Evolutionary conservation across 2,797 vertebrate species (phyloP), one percentile per base, ranked within the genome.

Genomic region (Diplodus puntazzo): DNA sequence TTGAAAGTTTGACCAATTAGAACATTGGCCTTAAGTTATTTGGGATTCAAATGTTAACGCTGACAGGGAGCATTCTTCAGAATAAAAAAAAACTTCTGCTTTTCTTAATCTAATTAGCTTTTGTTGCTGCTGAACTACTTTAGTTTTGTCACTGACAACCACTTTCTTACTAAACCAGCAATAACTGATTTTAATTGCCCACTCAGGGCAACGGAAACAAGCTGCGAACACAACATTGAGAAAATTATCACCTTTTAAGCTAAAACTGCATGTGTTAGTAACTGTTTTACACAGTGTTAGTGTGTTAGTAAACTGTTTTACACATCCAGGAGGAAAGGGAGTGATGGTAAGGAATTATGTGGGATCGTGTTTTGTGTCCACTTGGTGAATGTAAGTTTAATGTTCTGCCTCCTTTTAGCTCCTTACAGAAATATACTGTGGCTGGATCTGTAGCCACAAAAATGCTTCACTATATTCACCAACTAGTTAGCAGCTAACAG

Each of bases 171-270:
- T 7, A 23, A 34, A 54, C 10, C 25, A 25, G 49, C 8, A 46
- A 1, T 11, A 21, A 49, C 11, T 62, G 13, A 1, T 23, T 20
- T 25, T 39, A 49, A 55, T 57, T 69, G 27, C n/a, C 66, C 66
- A 69, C 66, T 42, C 34, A 21, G 43, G 59, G 59, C 66, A 63
- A 34, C 3, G 1, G 46, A 75, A 53, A 18, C 42, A 27, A 48
- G n/a, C 66, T 46, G 49, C 17, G 25, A 66, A 12, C 11, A 54
- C 25, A 54, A 48, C 58, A 46, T 2, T 68, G 18, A 43, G 43
- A 55, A 64, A 60, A 39, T 77, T 58, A 49, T 50, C 59, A 62
- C 59, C 23, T 43, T 43, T 63, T 21, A 27, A 58, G 43, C 6
- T 55, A 30, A 77, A 10, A 20, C 16, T 18, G 39, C 17, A 5